These are phyloP conservation scores for Hydrochoerus hydrochaeris DNA, from an alignment of 2,113 vertebrate species.

Conservation along the genomic window DNA sequence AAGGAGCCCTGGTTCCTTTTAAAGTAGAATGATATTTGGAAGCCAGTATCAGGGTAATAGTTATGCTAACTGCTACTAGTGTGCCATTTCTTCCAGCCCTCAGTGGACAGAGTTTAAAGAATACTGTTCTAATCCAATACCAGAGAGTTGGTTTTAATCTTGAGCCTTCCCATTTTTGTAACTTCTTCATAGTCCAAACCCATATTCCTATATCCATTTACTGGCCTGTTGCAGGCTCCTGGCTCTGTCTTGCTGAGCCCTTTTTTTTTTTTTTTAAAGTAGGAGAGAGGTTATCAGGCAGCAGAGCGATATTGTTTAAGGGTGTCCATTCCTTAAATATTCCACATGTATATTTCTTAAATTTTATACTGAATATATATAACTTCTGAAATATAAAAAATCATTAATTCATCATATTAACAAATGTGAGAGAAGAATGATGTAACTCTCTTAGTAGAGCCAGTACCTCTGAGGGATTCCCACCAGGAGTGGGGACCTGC, in stretches of 20 bases:
- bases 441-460: neutral
- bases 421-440: neutral
- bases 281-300: neutral
- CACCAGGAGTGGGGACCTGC: neutral
- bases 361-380: neutral
- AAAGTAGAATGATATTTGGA: constrained; percentile 18
- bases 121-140: neutral
- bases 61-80: neutral
- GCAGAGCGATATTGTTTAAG: neutral
- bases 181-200: neutral
- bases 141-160: neutral
- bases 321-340: neutral
- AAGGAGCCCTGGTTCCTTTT: neutral
- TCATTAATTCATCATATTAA: neutral
- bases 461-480: neutral
- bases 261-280: neutral
- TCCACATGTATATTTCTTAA: neutral
- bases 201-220: neutral
- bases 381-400: constrained; percentile 37
- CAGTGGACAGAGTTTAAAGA: neutral
- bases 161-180: neutral
- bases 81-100: neutral
- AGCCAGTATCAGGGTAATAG: neutral
- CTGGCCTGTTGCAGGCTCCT: neutral
- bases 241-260: neutral